These are phyloP conservation scores for Phocides pigmalion DNA, from an alignment of 1,140 invertebrate species.

Conservation along the genomic window DNA sequence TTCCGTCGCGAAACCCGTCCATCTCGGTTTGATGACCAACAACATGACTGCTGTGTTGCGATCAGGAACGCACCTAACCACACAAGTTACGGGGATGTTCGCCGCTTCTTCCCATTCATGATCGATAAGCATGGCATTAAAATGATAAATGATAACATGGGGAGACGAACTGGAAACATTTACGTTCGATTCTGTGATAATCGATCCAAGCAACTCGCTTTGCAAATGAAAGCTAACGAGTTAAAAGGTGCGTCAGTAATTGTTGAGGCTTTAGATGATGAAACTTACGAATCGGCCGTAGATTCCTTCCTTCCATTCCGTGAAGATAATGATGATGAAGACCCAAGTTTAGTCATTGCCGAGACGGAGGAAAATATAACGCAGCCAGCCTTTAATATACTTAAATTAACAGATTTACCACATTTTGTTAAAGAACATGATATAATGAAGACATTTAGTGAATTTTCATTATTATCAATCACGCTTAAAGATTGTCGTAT, in stretches of 20 bases:
- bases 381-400: slow-evolving; percentile 66
- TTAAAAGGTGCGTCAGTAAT: slow-evolving; percentile 86
- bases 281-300: slow-evolving; percentile 86
- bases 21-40: slow-evolving; percentile 58
- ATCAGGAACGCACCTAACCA: slow-evolving; percentile 87
- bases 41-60: slow-evolving; percentile 85
- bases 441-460: slow-evolving; percentile 90
- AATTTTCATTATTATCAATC: slow-evolving; percentile 89
- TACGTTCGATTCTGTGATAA: slow-evolving; percentile 90
- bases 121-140: slow-evolving; percentile 94
- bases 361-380: slow-evolving; percentile 43
- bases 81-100: slow-evolving; percentile 90
- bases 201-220: slow-evolving; percentile 88
- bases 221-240: slow-evolving; percentile 85
- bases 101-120: slow-evolving; percentile 91
- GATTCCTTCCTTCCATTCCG: slow-evolving; percentile 85
- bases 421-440: slow-evolving; percentile 91
- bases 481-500: slow-evolving; percentile 85
- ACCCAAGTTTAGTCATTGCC: slow-evolving; percentile 47
- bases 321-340: slow-evolving; percentile 65
- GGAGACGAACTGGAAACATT: slow-evolving; percentile 90
- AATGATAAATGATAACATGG: slow-evolving; percentile 91
- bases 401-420: slow-evolving; percentile 89
- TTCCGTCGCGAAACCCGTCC: slow-evolving; percentile 54
- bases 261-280: slow-evolving; percentile 86